Evolutionary conservation across 2,113 vertebrate genomes (phyloP), one percentile per base, ranked within the genome.

Genomic region (Ascaphus truei): DNA sequence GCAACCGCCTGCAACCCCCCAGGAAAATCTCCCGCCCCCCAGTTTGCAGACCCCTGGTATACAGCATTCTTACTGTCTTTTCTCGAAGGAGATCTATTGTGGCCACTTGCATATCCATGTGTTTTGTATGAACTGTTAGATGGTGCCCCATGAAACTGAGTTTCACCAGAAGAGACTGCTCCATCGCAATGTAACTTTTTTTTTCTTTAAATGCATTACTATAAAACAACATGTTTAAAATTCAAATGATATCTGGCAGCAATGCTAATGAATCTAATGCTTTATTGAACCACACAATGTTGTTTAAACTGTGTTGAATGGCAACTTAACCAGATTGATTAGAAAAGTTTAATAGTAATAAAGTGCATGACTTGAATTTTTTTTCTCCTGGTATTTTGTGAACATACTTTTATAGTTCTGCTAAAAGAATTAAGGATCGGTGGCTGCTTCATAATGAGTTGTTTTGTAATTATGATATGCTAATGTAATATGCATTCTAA

Each of bases 281-380:
- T 76, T 68, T 68, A 39, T 68, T 73, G 74, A 78, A 69, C 63
- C 63, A 52, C 68, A 71, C 64, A 74, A 37, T 48, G 23, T 74
- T 78, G 73, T 80, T 80, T 86, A 64, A 59, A 68, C 62, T 34
- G 1, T 74, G 78, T 63, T 80, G 77, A 77, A 72, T 64, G 71
- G 76, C 72, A 80, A 72, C 81, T 80, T 82, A 75, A 75, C 37
- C 66, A 80, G 76, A 83, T 74, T 73, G 76, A 77, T 82, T 76
- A 72, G 60, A 74, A 75, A 73, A 76, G 72, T 76, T 76, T 79
- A 81, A 80, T 79, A 80, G 68, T 81, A 79, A 80, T 77, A 81
- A 83, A 81, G 76, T 67, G 73, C 15, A 1, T 67, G 62, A 77
- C 74, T 76, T 73, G 76, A 82, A 73, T 75, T 68, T 50, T n/a